Evolutionary conservation across 2,888 invertebrate genomes (phyloP), one percentile per base, ranked within the genome.

Genomic region (Trypoxylon attenuatum): DNA sequence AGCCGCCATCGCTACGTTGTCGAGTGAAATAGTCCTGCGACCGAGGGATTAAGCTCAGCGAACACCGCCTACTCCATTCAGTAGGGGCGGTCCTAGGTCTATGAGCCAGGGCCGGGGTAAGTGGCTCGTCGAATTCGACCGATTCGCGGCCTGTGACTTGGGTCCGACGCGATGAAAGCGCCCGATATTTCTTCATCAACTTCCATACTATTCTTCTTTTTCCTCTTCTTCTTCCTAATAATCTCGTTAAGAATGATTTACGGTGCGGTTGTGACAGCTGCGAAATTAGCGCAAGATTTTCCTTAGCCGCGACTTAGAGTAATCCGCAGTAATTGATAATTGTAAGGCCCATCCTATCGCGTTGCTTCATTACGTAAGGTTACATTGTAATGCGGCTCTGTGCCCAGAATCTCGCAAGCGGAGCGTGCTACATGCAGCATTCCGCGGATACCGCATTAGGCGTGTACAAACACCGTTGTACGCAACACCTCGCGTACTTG

Each of bases 51-150:
- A 76, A 76, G 70, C 71, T 71, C 33, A 70, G 74, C 75, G 76
- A 76, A 71, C 67, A 69, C 82, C 82, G 82, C 82, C 82, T 83
- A 81, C 82, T 81, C 77, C 77, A n/a, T 78, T 81, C 76, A 72
- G 61, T 78, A 79, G 80, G 75, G 82, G 82, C 83, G 83, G 82
- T 83, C 82, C 81, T 82, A 82, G 74, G 75, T 77, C 83, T 83
- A 82, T 81, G 80, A 81, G 67, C 70, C 82, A 82, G 82, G 81
- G 69, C 73, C 82, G 82, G 82, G 76, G 64, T 57, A 56, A 10
- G 66, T 66, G 62, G 41, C 42, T 49, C 49, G 55, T 42, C 69
- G 57, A 57, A 61, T 53, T 63, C 39, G 13, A 23, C 22, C 41
- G 52, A 77, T 3, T 3, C 33, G 10, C 10, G 10, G 10, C 10